A percentile compares a stretch with the other conserved stretches of the same genome.
These are phyloP conservation scores for Zingel zingel DNA, from an alignment of 2,113 vertebrate genomes.

Conservation along the genomic window DNA sequence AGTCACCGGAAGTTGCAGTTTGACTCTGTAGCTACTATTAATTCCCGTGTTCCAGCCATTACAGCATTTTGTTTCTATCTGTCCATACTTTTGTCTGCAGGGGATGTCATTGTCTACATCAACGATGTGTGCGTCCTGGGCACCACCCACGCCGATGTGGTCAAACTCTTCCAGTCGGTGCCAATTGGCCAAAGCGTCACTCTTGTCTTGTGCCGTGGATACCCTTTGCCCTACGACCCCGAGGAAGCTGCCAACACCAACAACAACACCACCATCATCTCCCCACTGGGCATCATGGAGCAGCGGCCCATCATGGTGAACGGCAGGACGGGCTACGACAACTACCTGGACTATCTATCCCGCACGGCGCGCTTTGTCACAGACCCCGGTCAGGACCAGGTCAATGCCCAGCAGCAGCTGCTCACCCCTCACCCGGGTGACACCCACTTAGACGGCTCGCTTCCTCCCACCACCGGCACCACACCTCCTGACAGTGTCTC, in stretches of 20 bases:
- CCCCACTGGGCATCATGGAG: constrained; percentile 95
- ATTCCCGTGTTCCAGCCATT: background rate
- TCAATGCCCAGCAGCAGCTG: constrained; percentile 86
- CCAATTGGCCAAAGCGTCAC: constrained; percentile 98
- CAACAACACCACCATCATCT: constrained; percentile 85
- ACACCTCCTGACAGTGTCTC: constrained; percentile 92
- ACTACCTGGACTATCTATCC: constrained; percentile 97
- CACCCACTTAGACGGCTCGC: constrained; percentile 93
- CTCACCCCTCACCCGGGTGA: constrained; percentile 92
- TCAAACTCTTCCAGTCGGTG: constrained; percentile 98
- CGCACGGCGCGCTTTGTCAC: constrained; percentile 92
- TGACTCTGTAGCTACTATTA: background rate
- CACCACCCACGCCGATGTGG: constrained; percentile 98
- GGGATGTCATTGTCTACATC: constrained; percentile 99
- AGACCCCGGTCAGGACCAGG: constrained; percentile 84
- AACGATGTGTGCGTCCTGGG: constrained; percentile 98
- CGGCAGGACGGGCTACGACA: constrained; percentile 96
- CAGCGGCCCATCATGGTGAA: constrained; percentile 95
- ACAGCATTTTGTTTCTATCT: background rate
- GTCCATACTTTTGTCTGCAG: constrained; percentile 76
- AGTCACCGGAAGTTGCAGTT: background rate
- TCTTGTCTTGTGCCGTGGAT: constrained; percentile 96
- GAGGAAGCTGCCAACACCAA: constrained; percentile 89
- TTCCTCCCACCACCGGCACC: constrained; percentile 84
- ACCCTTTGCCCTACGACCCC: constrained; percentile 96